A percentile compares a stretch with the other conserved stretches of the same genome.
phyloP scores from a whole-genome alignment of 2,113 vertebrate species.

The Tragulus kanchil region DNA sequence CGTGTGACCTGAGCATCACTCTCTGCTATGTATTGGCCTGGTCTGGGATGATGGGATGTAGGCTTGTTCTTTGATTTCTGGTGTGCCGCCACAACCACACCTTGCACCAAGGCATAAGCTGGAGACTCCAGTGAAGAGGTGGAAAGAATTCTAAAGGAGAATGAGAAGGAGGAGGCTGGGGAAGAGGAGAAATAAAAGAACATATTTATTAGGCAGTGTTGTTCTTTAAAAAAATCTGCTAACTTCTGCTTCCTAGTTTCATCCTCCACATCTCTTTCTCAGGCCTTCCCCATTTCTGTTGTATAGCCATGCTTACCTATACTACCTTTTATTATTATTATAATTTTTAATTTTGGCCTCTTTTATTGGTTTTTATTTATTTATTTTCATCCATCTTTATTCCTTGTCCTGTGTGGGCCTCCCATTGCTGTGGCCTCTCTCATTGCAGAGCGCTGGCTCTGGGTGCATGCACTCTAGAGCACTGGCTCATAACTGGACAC shows the following conservation, averaged over 20 bases:
- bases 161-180: background rate
- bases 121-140: background rate
- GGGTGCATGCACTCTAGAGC: too few relatives aligned
- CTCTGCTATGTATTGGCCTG: background rate
- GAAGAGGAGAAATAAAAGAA: too few relatives aligned
- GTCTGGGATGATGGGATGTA: background rate
- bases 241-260: background rate
- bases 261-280: background rate
- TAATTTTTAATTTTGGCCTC: too few relatives aligned
- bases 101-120: background rate
- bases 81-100: too few relatives aligned
- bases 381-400: too few relatives aligned
- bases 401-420: too few relatives aligned
- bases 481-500: too few relatives aligned
- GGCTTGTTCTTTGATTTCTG: background rate
- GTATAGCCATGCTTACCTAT: background rate
- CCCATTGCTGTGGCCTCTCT: too few relatives aligned
- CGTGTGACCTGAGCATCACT: too few relatives aligned
- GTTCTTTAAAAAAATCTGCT: background rate
- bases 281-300: too few relatives aligned
- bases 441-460: too few relatives aligned
- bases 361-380: too few relatives aligned
- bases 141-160: background rate
- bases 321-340: background rate
- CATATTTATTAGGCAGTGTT: background rate